Conservation (phyloP, 2,113 vertebrate genomes). For the Periophthalmus modestus region DNA sequence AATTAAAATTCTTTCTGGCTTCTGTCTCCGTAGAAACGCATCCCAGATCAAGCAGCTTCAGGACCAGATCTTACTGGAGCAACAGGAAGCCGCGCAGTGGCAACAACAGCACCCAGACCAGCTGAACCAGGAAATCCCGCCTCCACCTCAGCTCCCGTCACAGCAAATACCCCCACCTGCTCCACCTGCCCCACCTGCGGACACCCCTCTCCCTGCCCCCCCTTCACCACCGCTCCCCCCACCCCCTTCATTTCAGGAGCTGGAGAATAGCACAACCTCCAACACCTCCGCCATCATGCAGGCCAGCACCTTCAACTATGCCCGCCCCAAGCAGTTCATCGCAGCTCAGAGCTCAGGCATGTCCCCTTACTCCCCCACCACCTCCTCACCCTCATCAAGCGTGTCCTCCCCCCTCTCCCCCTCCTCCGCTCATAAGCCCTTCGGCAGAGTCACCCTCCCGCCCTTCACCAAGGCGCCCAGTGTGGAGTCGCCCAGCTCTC, state of each 20-base stretch:
- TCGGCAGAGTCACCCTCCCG: constrained; percentile 77
- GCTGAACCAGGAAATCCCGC: constrained; percentile 61
- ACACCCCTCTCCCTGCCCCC: constrained; percentile 79
- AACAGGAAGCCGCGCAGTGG: constrained; percentile 82
- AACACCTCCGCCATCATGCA: constrained; percentile 89
- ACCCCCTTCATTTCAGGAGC: constrained; percentile 89
- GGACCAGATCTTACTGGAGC: constrained; percentile 90
- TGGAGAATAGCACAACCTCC: constrained; percentile 84
- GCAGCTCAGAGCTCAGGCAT: constrained; percentile 87
- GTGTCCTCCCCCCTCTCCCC: constrained; percentile 91
- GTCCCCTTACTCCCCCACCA: constrained; percentile 83
- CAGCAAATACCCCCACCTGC: not conserved
- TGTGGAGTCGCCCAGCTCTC: constrained; percentile 84
- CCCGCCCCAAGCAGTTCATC: constrained; percentile 98
- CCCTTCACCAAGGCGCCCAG: constrained; percentile 78
- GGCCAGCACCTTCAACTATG: constrained; percentile 95
- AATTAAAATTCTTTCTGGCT: too few species aligned
- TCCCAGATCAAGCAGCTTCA: constrained; percentile 92
- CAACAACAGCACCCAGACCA: constrained; percentile 57
- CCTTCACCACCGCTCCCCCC: constrained; percentile 88
- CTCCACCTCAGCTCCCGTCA: constrained; percentile 65
- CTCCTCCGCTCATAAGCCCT: constrained; percentile 80
- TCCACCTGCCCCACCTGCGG: constrained; percentile 61
- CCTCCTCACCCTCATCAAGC: constrained; percentile 86
- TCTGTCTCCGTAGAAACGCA: constrained; percentile 81